Base-by-base conservation (phyloP, 1,140 invertebrate genomes). In the Lasioglossum albipes region DNA sequence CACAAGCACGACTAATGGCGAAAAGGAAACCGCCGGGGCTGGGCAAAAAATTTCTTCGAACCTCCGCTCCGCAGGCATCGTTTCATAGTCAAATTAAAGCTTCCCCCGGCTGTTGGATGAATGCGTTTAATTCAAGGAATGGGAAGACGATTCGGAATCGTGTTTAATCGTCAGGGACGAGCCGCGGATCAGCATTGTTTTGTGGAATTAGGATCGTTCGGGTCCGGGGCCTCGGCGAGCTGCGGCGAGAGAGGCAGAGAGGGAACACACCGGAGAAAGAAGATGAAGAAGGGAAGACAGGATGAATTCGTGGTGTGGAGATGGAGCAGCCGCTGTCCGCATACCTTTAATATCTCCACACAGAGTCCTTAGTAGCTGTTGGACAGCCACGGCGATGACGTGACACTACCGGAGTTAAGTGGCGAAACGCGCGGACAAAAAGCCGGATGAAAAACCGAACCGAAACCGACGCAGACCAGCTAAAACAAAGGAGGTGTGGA, bases 351-450 rank as follows among this genome's bases (percentile, higher is more conserved):
- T 87, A 87, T 83, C 83, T 85, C 62, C 61, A 61, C 84, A 67
- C 67, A 57, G 57, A 81, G 79, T 79, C 85, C 72, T 86, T 87
- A 84, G 79, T 84, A 78, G 79, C 76, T 64, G 84, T 72, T 79
- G 85, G 78, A 87, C 75, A 80, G 82, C 75, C 82, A 82, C 86
- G 82, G 89, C 86, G 90, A 92, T 92, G 91, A 92, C 91, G 90
- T 89, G 92, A 92, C 92, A 92, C 91, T 92, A 91, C 89, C 88
- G 90, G 90, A 92, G 91, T 92, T 92, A 92, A 92, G 91, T 92
- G 91, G 91, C 91, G 91, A 92, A 91, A 91, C 90, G 89, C 89
- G 91, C 88, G 91, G 90, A 83, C 84, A 92, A 91, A 91, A 92
- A 92, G 83, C 80, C 70, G 36, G 64, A 72, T 87, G 88, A 90